Evolutionary conservation across 1,140 invertebrate genomes (phyloP), one percentile per base, ranked within the genome.

Genomic region (Drosophila burlai): DNA sequence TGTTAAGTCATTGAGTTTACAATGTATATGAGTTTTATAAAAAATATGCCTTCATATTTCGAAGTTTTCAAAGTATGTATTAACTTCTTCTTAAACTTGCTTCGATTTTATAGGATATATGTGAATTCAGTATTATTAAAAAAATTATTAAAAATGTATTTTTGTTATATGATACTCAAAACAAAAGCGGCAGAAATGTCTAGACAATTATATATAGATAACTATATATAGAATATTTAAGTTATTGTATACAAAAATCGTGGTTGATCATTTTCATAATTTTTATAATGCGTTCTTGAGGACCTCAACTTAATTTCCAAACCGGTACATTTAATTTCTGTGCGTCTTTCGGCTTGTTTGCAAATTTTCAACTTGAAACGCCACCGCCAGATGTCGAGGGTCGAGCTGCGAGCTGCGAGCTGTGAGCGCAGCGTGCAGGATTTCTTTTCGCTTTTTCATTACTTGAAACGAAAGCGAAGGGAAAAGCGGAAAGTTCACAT

Each of bases 331-430:
- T 65, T 83, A 77, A 87, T 74, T 74, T 74, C 18, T 69, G 46
- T 68, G 58, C 64, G 62, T 62, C 72, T 57, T 77, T 89, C 76
- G 59, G 64, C 55, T 87, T 83, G 83, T 87, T 89, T 81, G 80
- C 66, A 87, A 83, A 89, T 89, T 83, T 83, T 89, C 68, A 83
- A 87, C 84, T 87, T 83, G 80, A 87, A 87, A 83, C 65, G 68
- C 66, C 69, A 73, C 1, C 54, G 54, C 59, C 83, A 87, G 83
- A 87, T 77, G 75, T 61, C 42, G 50, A 42, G 50, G 42, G 26
- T 40, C 72, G 47, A 76, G 49, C 83, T 79, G 66, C n/a, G n/a
- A n/a, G n/a, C n/a, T n/a, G n/a, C 34, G 52, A 81, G 57, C 65
- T 59, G 31, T 54, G 26, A 81, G 38, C 80, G 58, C 83, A 80